phyloP scores from a whole-genome alignment of 1,140 invertebrate species.

The Lucilia sericata region DNA sequence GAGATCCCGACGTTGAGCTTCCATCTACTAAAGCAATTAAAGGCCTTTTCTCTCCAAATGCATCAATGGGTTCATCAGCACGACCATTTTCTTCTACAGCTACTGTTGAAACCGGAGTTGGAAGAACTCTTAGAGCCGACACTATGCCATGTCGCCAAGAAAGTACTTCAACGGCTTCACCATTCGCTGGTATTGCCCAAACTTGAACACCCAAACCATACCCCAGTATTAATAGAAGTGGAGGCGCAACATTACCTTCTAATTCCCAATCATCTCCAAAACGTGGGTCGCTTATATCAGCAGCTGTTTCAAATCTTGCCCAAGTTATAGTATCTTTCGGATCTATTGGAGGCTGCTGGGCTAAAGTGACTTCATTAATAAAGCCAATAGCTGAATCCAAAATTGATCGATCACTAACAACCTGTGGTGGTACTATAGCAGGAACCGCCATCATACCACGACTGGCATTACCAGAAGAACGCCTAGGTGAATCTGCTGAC shows the following conservation, averaged over 20 bases:
- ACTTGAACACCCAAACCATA: constrained; percentile 87
- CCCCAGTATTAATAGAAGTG: constrained; percentile 86
- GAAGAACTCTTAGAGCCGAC: constrained; percentile 83
- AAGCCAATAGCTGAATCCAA: constrained; percentile 96
- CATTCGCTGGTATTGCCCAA: constrained; percentile 76
- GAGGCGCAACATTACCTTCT: constrained; percentile 73
- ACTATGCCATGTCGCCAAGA: constrained; percentile 91
- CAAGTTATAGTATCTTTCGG: constrained; percentile 78
- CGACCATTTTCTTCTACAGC: constrained; percentile 58
- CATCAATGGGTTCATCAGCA: constrained; percentile 72
- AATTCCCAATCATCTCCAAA: constrained; percentile 77
- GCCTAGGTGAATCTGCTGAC: constrained; percentile 67
- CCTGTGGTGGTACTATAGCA: constrained; percentile 85
- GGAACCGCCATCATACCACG: constrained; percentile 70
- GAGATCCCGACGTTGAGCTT: constrained; percentile 73
- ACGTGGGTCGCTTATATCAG: constrained; percentile 83
- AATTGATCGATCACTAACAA: constrained; percentile 90
- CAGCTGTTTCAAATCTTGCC: constrained; percentile 72
- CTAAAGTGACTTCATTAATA: constrained; percentile 94
- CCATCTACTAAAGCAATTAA: constrained; percentile 88
- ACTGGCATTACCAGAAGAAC: constrained; percentile 45
- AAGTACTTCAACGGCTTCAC: constrained; percentile 91
- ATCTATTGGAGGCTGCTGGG: constrained; percentile 77
- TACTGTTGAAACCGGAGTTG: constrained; percentile 73
- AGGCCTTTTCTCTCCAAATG: constrained; percentile 82